Conservation (phyloP, 2,797 vertebrate genomes). For the Malacoctenus gilli region DNA sequence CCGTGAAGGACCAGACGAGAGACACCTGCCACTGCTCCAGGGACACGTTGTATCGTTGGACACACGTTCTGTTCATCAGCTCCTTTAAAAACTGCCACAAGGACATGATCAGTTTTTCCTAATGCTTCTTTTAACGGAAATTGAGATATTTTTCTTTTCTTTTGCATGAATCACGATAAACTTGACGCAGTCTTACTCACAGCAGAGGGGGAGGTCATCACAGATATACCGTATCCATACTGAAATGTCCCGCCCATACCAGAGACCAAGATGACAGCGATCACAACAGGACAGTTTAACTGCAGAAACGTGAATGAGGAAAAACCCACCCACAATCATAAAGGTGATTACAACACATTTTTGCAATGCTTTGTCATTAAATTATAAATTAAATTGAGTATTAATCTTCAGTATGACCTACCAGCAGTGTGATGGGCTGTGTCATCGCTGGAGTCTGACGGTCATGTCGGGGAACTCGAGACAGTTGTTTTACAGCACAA, state of each 20-base stretch:
- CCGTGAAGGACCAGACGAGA: constrained; percentile 80
- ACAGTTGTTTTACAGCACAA: too few relatives aligned
- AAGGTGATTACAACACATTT: too few relatives aligned
- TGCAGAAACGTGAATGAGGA: constrained; percentile 50
- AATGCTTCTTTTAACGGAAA: too few relatives aligned
- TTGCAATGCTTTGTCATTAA: too few relatives aligned
- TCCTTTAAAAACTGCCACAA: constrained; percentile 76
- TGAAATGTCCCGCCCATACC: constrained; percentile 87
- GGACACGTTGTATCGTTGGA: constrained; percentile 59
- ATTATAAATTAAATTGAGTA: too few relatives aligned
- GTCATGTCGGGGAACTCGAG: too few relatives aligned
- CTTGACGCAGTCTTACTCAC: constrained; percentile 67
- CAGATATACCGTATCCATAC: constrained; percentile 81
- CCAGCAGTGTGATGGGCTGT: too few relatives aligned
- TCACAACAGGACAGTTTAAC: constrained; percentile 74
- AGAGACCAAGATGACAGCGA: constrained; percentile 74
- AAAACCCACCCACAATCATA: not conserved
- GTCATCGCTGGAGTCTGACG: too few relatives aligned
- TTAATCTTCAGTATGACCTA: too few relatives aligned
- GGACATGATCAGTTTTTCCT: not conserved
- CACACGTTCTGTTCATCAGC: constrained; percentile 76
- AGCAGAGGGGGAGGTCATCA: constrained; percentile 82
- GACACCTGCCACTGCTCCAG: constrained; percentile 72
- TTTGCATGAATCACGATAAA: too few relatives aligned
- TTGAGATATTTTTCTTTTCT: too few relatives aligned